Evolutionary conservation across 2,797 vertebrate species (phyloP), one percentile per base, ranked within the genome.

Genomic region (Channa striata): DNA sequence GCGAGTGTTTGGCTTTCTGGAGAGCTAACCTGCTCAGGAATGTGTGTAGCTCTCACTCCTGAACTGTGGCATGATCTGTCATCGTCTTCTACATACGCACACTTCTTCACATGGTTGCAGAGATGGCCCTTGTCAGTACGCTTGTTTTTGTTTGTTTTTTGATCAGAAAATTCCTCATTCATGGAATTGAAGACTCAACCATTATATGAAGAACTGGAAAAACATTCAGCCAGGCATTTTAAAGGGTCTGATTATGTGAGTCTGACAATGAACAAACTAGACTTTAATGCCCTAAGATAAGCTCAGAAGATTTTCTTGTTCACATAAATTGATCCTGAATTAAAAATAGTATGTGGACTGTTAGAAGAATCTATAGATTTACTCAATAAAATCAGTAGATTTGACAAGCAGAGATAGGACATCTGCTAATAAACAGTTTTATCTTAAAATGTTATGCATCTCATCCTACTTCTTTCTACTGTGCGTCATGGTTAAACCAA

Each of bases 21-120:
- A 59, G 76, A 61, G 44, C n/a, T 64, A 82, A 87, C 79, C 72
- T 73, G 66, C 85, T 85, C 46, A 81, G 84, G 89, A 92, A 91
- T 93, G 89, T 82, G 76, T 68, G 63, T 19, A 36, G 69, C 4
- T 47, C n/a, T 83, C 60, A 61, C 76, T 81, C 82, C 77, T 68
- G 44, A 74, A 1, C 77, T 52, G 36, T 16, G 56, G 21, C 4
- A 17, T 77, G 57, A 85, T 88, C 78, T 61, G 39, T 83, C 80
- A 77, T 50, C 54, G 43, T 60, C n/a, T 40, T 21, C 62, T 13
- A 37, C 44, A 30, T 34, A 33, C 60, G 49, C 59, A 68, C 68
- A 8, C 61, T 13, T 51, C 37, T 59, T 68, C 47, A 16, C 39
- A 7, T 6, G 37, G 21, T 42, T 6, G 36, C 8, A 51, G 60